A percentile compares a stretch with the other conserved stretches of the same genome.
These are phyloP conservation scores for Orthosia cruda DNA, from an alignment of 2,888 invertebrate species.

Conservation along the genomic window DNA sequence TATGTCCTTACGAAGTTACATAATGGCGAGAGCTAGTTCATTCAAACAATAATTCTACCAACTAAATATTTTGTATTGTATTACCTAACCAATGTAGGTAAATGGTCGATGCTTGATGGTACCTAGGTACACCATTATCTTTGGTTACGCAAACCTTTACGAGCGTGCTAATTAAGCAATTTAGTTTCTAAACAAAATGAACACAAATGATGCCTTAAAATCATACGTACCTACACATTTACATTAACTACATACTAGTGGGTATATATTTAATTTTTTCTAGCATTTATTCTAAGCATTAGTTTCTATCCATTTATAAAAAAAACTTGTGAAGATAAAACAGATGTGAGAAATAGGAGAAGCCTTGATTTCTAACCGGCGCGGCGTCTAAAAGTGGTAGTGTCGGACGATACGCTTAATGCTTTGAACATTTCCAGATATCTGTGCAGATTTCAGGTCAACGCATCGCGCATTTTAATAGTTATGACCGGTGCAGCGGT, in stretches of 20 bases:
- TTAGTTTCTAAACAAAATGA: slow-evolving; percentile 63
- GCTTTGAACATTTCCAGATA: slow-evolving; percentile 64
- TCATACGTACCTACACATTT: slow-evolving; percentile 25
- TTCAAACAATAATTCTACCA: slow-evolving; percentile 60
- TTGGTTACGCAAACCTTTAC: slow-evolving; percentile 74
- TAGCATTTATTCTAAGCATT: background rate
- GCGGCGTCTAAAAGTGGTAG: slow-evolving; percentile 17
- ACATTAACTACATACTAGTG: background rate
- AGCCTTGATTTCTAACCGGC: slow-evolving; percentile 16
- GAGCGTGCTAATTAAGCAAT: slow-evolving; percentile 75
- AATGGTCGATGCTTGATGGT: slow-evolving; percentile 68
- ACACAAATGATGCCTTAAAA: slow-evolving; percentile 53
- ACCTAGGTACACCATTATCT: slow-evolving; percentile 59
- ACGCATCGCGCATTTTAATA: slow-evolving; percentile 85
- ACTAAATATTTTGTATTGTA: slow-evolving; percentile 68
- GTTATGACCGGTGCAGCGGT: slow-evolving; percentile 79
- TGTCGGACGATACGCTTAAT: slow-evolving; percentile 32
- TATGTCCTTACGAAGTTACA: slow-evolving; percentile 44
- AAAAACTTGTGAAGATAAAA: background rate
- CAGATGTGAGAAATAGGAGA: slow-evolving; percentile 16
- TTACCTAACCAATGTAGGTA: slow-evolving; percentile 72
- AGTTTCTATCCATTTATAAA: background rate
- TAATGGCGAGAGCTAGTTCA: slow-evolving; percentile 37
- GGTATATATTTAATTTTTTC: slow-evolving; percentile 13
- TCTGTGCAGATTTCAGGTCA: slow-evolving; percentile 81